Conservation (phyloP, 23 tunicate species). For the Corella eumyota region DNA sequence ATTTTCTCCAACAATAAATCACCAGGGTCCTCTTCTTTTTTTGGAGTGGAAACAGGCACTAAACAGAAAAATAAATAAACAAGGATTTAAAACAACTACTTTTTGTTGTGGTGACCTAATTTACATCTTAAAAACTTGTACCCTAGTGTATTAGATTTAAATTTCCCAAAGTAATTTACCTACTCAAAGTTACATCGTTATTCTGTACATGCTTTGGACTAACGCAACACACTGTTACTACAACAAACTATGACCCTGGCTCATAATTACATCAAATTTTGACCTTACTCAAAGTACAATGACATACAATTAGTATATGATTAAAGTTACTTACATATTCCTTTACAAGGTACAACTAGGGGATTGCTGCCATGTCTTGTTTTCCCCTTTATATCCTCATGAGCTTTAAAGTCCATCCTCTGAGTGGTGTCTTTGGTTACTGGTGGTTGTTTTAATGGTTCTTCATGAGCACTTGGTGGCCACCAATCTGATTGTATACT, state of each 20-base stretch:
- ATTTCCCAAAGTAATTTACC: too few relatives aligned
- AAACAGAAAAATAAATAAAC: conserved; percentile 6
- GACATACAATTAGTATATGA: not conserved
- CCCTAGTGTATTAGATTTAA: not conserved
- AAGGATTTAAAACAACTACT: not conserved
- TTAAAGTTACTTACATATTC: conserved; percentile 32
- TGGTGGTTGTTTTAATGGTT: conserved; percentile 10
- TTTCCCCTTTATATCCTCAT: conserved; percentile 5
- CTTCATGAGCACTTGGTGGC: conserved; percentile 32
- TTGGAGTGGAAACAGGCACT: conserved; percentile 52
- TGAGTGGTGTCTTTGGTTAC: conserved; percentile 35
- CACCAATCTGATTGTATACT: conserved; percentile 39
- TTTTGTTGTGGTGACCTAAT: not conserved
- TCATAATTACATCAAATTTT: too few relatives aligned
- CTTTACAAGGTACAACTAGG: conserved; percentile 25
- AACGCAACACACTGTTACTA: too few relatives aligned
- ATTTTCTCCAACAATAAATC: conserved; percentile 53
- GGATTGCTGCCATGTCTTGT: conserved; percentile 29
- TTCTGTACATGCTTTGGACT: too few relatives aligned
- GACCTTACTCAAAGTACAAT: too few relatives aligned
- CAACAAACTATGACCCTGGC: too few relatives aligned
- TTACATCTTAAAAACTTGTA: not conserved
- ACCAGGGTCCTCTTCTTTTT: conserved; percentile 30
- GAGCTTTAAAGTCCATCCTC: conserved; percentile 21
- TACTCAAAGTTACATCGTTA: too few relatives aligned